Evolutionary conservation across 2,888 invertebrate genomes (phyloP).

Genomic region (Amaurobius ferox): DNA sequence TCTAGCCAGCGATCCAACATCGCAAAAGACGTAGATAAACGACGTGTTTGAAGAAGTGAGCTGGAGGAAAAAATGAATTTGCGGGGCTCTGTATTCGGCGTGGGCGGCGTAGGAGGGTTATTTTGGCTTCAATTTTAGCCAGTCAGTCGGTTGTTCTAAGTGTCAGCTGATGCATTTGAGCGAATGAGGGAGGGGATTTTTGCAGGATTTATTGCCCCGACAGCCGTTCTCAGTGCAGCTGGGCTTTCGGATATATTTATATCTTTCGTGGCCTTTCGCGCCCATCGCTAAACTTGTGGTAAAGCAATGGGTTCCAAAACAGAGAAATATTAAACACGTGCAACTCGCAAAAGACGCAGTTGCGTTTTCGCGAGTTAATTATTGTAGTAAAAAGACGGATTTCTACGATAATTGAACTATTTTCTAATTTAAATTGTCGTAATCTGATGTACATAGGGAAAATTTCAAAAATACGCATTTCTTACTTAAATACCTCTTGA

Average conservation of each 20-base stretch:
- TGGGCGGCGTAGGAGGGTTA: slow-evolving; percentile 62
- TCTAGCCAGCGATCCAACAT: neutral
- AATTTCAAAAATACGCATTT: too few relatives aligned
- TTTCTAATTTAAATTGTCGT: too few relatives aligned
- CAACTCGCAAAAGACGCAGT: slow-evolving; percentile 2
- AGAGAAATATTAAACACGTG: slow-evolving; percentile 56
- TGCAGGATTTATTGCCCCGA: slow-evolving; percentile 55
- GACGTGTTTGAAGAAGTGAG: neutral
- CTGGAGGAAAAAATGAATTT: slow-evolving; percentile 21
- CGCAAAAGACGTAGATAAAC: neutral
- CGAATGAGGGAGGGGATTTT: slow-evolving; percentile 27
- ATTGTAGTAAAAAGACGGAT: too few relatives aligned
- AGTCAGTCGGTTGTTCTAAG: slow-evolving; percentile 47
- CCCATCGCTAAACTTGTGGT: slow-evolving; percentile 38
- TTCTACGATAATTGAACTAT: too few relatives aligned
- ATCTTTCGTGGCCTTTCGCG: slow-evolving; percentile 24
- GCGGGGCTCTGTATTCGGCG: slow-evolving; percentile 23
- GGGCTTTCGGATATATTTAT: slow-evolving; percentile 66
- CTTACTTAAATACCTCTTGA: too few relatives aligned
- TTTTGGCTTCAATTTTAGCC: slow-evolving; percentile 53
- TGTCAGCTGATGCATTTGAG: slow-evolving; percentile 58
- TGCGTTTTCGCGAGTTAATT: too few relatives aligned
- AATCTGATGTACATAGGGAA: too few relatives aligned
- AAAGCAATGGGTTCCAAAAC: slow-evolving; percentile 27
- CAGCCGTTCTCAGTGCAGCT: slow-evolving; percentile 64